phyloP scores from a whole-genome alignment of 1,140 invertebrate species.

The Coboldia fuscipes region DNA sequence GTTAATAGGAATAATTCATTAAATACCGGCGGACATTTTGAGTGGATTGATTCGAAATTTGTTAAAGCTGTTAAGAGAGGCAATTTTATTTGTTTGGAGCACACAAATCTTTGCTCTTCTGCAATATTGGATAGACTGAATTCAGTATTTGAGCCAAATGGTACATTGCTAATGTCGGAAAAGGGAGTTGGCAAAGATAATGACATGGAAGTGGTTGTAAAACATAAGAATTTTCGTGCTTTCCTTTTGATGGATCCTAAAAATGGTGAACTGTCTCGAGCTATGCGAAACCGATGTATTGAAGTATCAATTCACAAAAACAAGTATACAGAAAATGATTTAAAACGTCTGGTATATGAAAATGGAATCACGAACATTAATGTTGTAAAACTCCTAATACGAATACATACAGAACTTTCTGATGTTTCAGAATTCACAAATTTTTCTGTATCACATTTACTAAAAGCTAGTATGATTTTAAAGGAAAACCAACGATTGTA shows the following conservation, averaged over 20 bases:
- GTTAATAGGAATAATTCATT: slow-evolving; percentile 32
- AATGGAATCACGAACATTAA: slow-evolving; percentile 23
- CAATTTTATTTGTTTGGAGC: slow-evolving; percentile 42
- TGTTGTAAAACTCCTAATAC: slow-evolving; percentile 24
- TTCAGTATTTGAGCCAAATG: slow-evolving; percentile 81
- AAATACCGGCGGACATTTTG: slow-evolving; percentile 72
- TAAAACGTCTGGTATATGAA: slow-evolving; percentile 28
- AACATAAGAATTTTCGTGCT: slow-evolving; percentile 80
- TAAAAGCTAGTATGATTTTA: slow-evolving; percentile 14
- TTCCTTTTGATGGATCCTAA: slow-evolving; percentile 90
- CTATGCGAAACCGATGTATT: slow-evolving; percentile 93
- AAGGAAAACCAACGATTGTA: slow-evolving; percentile 15
- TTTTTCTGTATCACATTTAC: slow-evolving; percentile 16
- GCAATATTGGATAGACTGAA: slow-evolving; percentile 94
- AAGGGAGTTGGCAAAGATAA: slow-evolving; percentile 55
- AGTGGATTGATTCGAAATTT: slow-evolving; percentile 92
- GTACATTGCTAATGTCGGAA: slow-evolving; percentile 77
- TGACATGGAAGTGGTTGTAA: slow-evolving; percentile 48
- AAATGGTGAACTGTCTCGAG: slow-evolving; percentile 88
- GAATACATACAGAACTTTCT: slow-evolving; percentile 24
- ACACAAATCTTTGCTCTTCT: slow-evolving; percentile 91
- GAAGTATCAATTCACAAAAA: slow-evolving; percentile 58
- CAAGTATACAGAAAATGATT: slow-evolving; percentile 24
- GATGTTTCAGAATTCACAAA: slow-evolving; percentile 18
- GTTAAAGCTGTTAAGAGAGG: slow-evolving; percentile 35